phyloP scores from a whole-genome alignment of 1,140 invertebrate genomes.

The Cydia fagiglandana region DNA sequence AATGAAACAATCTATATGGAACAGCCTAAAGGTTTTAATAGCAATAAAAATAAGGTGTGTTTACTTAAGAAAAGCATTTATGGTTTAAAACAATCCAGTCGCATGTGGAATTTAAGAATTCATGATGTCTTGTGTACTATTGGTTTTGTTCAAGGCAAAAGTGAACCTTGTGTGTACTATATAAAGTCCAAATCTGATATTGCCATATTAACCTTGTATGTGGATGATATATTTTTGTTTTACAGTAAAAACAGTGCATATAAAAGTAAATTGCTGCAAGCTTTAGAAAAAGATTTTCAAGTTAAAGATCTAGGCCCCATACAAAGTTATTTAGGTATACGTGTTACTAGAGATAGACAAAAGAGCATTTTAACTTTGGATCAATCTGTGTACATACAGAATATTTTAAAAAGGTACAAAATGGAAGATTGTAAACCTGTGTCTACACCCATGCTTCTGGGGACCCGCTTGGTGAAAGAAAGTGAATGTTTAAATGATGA shows the following conservation, averaged over 20 bases:
- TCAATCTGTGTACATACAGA: conserved; percentile 27
- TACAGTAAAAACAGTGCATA: conserved; percentile 31
- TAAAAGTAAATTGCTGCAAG: neutral
- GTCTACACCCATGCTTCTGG: conserved; percentile 11
- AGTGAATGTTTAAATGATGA: conserved; percentile 34
- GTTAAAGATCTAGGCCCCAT: conserved; percentile 11
- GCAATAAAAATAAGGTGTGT: no score
- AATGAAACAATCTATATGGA: no score
- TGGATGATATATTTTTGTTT: conserved; percentile 44
- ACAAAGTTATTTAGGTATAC: conserved; percentile 22
- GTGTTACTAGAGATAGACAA: conserved; percentile 12
- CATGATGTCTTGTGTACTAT: neutral
- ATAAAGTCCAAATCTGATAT: conserved; percentile 25
- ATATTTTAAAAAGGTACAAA: neutral
- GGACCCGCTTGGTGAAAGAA: conserved; percentile 4
- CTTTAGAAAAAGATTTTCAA: conserved; percentile 8
- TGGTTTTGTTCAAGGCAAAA: conserved; percentile 33
- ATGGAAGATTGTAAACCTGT: conserved; percentile 28
- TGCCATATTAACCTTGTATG: neutral
- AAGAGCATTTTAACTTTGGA: neutral
- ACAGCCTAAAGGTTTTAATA: no score
- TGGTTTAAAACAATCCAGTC: no score
- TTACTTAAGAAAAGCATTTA: no score
- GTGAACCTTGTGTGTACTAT: conserved; percentile 41
- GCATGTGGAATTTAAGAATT: no score